phyloP scores from a whole-genome alignment of 2,797 vertebrate genomes.

The Salmo trutta region DNA sequence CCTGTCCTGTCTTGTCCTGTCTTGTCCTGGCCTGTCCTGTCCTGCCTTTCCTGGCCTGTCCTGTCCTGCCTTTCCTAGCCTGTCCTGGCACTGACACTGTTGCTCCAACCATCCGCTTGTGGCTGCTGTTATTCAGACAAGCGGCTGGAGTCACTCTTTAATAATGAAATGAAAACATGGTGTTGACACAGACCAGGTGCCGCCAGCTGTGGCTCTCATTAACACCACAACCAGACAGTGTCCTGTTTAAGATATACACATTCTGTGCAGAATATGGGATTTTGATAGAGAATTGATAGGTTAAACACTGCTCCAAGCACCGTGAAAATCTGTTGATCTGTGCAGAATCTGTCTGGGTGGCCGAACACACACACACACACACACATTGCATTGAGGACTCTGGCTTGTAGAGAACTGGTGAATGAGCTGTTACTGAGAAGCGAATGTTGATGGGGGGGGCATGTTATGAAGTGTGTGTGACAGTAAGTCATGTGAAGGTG shows the following conservation, averaged over 20 bases:
- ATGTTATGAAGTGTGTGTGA: not conserved
- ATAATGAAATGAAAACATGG: slow-evolving; percentile 52
- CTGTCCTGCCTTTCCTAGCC: not conserved
- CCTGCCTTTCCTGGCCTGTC: slow-evolving; percentile 7
- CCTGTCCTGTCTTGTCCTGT: not conserved
- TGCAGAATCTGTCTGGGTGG: not conserved
- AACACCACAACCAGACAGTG: not conserved
- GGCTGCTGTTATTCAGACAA: slow-evolving; percentile 58
- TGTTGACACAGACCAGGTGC: slow-evolving; percentile 38
- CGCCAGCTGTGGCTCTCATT: slow-evolving; percentile 38
- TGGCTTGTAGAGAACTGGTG: not conserved
- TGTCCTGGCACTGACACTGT: slow-evolving; percentile 22
- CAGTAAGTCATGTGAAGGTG: slow-evolving; percentile 6
- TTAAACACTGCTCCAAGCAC: not conserved
- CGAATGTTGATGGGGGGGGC: not conserved
- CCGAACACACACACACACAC: not conserved
- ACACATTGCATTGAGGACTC: not conserved
- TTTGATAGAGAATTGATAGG: not conserved
- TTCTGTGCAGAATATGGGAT: not conserved
- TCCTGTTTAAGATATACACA: not conserved
- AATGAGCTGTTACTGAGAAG: slow-evolving; percentile 1
- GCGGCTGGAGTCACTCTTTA: slow-evolving; percentile 47
- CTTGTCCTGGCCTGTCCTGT: no score
- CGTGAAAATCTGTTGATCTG: not conserved
- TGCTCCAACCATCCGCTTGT: slow-evolving; percentile 60